phyloP scores from a whole-genome alignment of 2,888 invertebrate species.

The Megamerina dolium region DNA sequence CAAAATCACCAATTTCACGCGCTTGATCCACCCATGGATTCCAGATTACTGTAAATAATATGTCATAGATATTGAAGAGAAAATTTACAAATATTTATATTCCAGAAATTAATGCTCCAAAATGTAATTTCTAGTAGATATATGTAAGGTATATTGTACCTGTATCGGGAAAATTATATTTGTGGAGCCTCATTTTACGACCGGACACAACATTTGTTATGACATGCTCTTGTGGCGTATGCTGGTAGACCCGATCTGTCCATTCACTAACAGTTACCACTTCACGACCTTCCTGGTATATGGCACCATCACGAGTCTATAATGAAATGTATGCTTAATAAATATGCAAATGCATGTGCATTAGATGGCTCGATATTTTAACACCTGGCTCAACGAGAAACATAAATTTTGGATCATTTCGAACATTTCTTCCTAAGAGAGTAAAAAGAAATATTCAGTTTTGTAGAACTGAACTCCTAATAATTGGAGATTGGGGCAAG shows the following conservation, averaged over 20 bases:
- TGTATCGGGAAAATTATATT: constrained; percentile 92
- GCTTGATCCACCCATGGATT: constrained; percentile 95
- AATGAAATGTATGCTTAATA: constrained; percentile 6
- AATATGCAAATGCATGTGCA: too few relatives aligned
- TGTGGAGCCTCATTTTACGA: constrained; percentile 85
- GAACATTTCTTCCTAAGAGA: too few relatives aligned
- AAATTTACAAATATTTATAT: too few relatives aligned
- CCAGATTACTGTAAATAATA: constrained; percentile 71
- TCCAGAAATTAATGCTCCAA: too few relatives aligned
- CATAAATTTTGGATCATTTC: too few relatives aligned
- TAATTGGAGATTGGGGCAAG: too few relatives aligned
- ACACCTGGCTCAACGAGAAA: too few relatives aligned
- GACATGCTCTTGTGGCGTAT: constrained; percentile 87
- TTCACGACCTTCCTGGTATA: constrained; percentile 86
- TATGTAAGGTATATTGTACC: too few relatives aligned
- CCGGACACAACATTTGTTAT: constrained; percentile 90
- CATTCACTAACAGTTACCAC: constrained; percentile 85
- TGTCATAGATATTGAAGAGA: too few relatives aligned
- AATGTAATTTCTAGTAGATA: too few relatives aligned
- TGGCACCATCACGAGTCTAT: constrained; percentile 75
- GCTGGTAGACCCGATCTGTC: constrained; percentile 91
- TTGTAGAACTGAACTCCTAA: too few relatives aligned
- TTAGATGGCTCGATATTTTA: background rate
- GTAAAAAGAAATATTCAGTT: too few relatives aligned
- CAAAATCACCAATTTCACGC: constrained; percentile 87